phyloP scores from a whole-genome alignment of 2,888 invertebrate genomes.

The Keiferia lycopersicella region DNA sequence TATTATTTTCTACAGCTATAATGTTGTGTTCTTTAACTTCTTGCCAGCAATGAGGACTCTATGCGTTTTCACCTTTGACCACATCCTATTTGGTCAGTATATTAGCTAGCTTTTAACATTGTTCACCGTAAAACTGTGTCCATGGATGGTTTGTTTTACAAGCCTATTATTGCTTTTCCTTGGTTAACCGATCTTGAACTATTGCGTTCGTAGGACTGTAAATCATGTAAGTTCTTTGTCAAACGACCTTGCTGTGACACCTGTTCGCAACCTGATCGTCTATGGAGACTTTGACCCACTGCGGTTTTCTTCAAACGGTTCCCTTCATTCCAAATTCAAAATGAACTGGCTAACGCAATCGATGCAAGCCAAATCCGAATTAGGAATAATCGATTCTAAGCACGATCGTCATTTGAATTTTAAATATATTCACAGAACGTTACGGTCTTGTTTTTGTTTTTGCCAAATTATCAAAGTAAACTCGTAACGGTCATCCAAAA shows the following conservation, averaged over 20 bases:
- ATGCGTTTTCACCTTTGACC: constrained; percentile 7
- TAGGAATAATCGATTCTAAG: constrained; percentile 39
- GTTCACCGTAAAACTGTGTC: background rate
- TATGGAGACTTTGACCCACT: constrained; percentile 27
- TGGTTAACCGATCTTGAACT: background rate
- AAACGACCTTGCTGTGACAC: constrained; percentile 29
- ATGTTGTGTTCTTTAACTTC: background rate
- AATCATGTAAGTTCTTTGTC: background rate
- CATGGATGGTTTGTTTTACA: background rate
- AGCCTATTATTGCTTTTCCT: background rate
- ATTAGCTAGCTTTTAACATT: background rate
- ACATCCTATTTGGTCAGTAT: constrained; percentile 20
- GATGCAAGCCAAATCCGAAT: constrained; percentile 15
- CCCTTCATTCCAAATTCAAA: constrained; percentile 34
- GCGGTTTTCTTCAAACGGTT: constrained; percentile 26
- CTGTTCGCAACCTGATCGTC: constrained; percentile 24
- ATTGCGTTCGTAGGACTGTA: background rate
- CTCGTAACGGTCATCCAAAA: constrained; percentile 12
- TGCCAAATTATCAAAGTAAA: constrained; percentile 28
- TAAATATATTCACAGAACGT: constrained; percentile 5
- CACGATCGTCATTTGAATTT: constrained; percentile 35
- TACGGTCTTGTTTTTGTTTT: constrained; percentile 27
- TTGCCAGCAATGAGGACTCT: too few species aligned
- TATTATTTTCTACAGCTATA: background rate
- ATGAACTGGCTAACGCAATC: constrained; percentile 34